Conservation (phyloP, 1,140 invertebrate genomes). For the Hypsibius dujardini region DNA sequence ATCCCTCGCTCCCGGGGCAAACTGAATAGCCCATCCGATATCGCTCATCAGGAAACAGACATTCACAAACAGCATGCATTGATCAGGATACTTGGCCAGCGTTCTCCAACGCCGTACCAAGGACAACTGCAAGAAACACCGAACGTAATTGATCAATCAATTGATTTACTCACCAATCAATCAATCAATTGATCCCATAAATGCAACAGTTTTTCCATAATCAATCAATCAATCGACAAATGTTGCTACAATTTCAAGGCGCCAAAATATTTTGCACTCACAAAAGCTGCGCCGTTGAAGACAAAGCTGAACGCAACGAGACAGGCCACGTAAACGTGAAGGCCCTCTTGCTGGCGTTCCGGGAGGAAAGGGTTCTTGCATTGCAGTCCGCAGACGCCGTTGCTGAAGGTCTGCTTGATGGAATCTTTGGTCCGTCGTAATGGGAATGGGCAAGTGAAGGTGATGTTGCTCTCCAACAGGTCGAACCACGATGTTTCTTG, state of each 20-base stretch:
- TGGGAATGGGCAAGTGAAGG: constrained; percentile 56
- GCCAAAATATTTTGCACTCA: too few relatives aligned
- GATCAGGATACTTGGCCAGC: constrained; percentile 67
- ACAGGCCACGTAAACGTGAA: constrained; percentile 58
- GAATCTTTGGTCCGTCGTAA: constrained; percentile 59
- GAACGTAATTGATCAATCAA: too few relatives aligned
- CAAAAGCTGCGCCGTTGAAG: constrained; percentile 60
- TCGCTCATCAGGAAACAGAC: constrained; percentile 58
- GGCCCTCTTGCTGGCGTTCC: constrained; percentile 56
- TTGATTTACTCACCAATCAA: too few relatives aligned
- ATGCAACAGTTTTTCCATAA: too few relatives aligned
- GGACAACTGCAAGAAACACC: too few relatives aligned
- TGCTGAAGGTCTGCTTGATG: constrained; percentile 59
- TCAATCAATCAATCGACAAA: too few relatives aligned
- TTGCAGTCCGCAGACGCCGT: constrained; percentile 71
- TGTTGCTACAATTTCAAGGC: too few relatives aligned
- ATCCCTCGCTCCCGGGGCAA: constrained; percentile 54
- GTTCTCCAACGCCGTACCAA: constrained; percentile 81
- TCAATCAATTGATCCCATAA: too few relatives aligned
- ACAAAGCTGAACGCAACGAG: constrained; percentile 51
- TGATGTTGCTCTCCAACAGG: constrained; percentile 66
- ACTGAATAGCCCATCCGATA: constrained; percentile 70
- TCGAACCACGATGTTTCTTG: constrained; percentile 41
- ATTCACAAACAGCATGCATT: constrained; percentile 80
- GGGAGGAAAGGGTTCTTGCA: constrained; percentile 70